Conservation (phyloP, 2,797 vertebrate species). For the Tapirus indicus region DNA sequence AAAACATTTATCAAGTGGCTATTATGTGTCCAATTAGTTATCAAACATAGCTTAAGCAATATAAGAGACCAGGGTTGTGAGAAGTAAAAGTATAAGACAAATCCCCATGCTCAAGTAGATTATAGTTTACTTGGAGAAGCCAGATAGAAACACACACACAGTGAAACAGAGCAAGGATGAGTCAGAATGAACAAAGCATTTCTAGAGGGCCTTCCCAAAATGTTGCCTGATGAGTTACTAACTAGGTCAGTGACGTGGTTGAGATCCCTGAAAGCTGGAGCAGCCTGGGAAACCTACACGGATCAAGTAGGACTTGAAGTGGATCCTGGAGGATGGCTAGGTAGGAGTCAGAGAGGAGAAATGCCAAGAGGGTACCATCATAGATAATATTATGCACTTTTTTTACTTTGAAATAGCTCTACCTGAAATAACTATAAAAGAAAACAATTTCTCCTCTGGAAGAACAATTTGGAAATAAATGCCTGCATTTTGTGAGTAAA, state of each 20-base stretch:
- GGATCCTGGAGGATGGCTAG: not conserved
- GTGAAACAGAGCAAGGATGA: not conserved
- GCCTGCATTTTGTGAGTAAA: conserved; percentile 36
- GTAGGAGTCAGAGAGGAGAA: not conserved
- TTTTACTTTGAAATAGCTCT: conserved; percentile 24
- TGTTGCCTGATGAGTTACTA: not conserved
- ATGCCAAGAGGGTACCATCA: not conserved
- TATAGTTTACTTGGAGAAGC: not conserved
- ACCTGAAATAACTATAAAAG: conserved; percentile 15
- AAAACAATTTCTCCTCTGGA: not conserved
- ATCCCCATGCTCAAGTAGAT: not conserved
- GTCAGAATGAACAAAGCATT: not conserved
- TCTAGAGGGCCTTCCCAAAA: not conserved
- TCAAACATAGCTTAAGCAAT: not conserved
- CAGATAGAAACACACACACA: not conserved
- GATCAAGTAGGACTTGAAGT: not conserved
- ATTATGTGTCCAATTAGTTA: not conserved
- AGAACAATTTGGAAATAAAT: conserved; percentile 41
- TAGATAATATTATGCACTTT: not conserved
- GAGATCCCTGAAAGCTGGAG: not conserved
- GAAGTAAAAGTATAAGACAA: conserved; percentile 34
- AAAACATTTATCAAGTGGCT: not conserved
- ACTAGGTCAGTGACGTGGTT: not conserved
- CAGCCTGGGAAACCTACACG: not conserved
- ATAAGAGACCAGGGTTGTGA: not conserved